Conservation (phyloP, 2,888 invertebrate genomes). For the Anthoptus insignis region DNA sequence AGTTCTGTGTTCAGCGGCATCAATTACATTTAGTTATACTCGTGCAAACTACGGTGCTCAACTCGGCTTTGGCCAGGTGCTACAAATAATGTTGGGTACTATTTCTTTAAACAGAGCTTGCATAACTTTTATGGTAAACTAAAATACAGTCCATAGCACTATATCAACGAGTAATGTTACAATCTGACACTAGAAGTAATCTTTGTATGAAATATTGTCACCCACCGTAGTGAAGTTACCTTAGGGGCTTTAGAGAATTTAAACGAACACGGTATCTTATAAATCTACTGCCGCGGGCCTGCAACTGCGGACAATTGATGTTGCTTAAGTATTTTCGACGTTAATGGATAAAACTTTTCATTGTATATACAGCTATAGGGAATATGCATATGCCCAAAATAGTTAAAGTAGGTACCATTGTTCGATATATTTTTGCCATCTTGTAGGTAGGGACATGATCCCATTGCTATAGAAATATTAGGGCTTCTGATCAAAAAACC, state of each 20-base stretch:
- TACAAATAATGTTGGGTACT: background rate
- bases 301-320: background rate
- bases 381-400: no score
- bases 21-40: no score
- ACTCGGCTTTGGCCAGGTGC: no score
- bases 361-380: background rate
- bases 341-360: background rate
- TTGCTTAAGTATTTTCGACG: background rate
- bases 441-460: no score
- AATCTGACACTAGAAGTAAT: slow-evolving; percentile 9
- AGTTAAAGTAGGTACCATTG: no score
- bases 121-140: slow-evolving; percentile 1
- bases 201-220: slow-evolving; percentile 16
- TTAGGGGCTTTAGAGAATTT: slow-evolving; percentile 12
- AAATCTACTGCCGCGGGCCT: background rate
- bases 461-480: no score
- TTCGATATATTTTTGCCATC: no score
- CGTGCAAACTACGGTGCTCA: no score
- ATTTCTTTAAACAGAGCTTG: background rate
- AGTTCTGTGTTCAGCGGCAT: no score
- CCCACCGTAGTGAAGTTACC: slow-evolving; percentile 4
- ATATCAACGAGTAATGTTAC: slow-evolving; percentile 15
- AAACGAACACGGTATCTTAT: slow-evolving; percentile 10
- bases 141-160: slow-evolving; percentile 2
- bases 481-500: no score